A percentile compares a stretch with the other conserved stretches of the same genome.
These are phyloP conservation scores for Glandiceps talaboti DNA, from an alignment of 53 echinoderm and acorn worm species.

Conservation along the genomic window DNA sequence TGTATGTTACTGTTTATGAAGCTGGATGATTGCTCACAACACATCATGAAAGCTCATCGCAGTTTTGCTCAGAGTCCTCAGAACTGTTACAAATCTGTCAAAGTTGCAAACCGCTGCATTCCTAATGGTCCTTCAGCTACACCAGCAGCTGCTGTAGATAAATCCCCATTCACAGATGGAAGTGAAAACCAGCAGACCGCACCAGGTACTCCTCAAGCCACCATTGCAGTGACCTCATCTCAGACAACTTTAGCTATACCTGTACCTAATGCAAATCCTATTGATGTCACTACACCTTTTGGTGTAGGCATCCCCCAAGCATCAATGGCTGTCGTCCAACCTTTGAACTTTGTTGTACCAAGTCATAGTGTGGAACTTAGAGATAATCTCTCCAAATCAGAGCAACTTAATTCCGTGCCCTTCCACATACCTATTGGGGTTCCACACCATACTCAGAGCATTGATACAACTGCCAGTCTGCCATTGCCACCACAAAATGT, in stretches of 20 bases:
- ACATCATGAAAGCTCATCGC: not conserved
- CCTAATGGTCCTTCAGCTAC: not conserved
- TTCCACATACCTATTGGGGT: not conserved
- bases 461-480: not conserved
- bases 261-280: not conserved
- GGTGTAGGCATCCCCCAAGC: not conserved
- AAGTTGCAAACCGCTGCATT: not conserved
- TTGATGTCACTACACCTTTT: not conserved
- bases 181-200: not conserved
- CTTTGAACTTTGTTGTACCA: not conserved
- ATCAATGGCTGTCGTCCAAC: not conserved
- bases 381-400: not conserved
- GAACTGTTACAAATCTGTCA: not conserved
- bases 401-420: not conserved
- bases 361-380: not conserved
- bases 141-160: not conserved
- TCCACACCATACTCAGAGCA: not conserved
- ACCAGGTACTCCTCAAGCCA: not conserved
- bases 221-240: not conserved
- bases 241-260: not conserved
- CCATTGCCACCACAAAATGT: not conserved
- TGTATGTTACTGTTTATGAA: not conserved
- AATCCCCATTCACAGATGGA: not conserved
- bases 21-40: not conserved
- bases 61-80: not conserved